Evolutionary conservation across 2,797 vertebrate species (phyloP), one percentile per base, ranked within the genome.

Genomic region (Jordanella pulchra): DNA sequence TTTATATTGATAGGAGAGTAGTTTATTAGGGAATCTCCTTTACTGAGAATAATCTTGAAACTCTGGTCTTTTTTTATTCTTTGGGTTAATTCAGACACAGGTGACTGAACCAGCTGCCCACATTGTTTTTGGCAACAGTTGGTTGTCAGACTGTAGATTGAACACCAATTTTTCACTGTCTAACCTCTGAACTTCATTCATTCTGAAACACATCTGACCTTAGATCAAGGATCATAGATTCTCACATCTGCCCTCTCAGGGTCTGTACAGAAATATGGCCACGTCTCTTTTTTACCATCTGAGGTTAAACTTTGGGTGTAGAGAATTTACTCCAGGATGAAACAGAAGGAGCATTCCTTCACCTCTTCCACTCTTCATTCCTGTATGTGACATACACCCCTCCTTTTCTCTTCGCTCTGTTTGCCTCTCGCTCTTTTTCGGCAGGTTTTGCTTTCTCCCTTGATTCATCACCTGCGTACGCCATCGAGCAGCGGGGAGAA

Each of bases 201-300:
- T 54, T 78, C n/a, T 64, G 65, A 45, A 54, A 53, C n/a, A 69
- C 30, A 68, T n/a, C 68, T 84, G 79, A 85, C 74, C 80, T 28
- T 3, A 28, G 88, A 85, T 83, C 81, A 65, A 75, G 78, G 75
- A 83, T 81, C 72, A 73, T 65, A 61, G 73, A 75, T 75, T 65
- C 71, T 65, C 76, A 71, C 80, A 71, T 81, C 69, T 87, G 32
- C 21, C 58, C 28, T 66, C 70, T 61, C 47, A 0, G 56, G 64
- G 64, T 30, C 64, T 18, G 25, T 69, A 64, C 79, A 81, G 63
- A 84, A 71, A 73, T 84, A 82, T 67, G 81, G 21, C 73, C 77
- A 0, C 0, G 53, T 67, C 73, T 77, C 70, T 82, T 86, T 86
- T 81, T 71, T 72, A 61, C 71, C 23, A 7, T 73, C 77, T 69